A percentile compares a stretch with the other conserved stretches of the same genome.
Conservation (phyloP, 2,888 invertebrate species). For the Lasioglossum leucozonium region DNA sequence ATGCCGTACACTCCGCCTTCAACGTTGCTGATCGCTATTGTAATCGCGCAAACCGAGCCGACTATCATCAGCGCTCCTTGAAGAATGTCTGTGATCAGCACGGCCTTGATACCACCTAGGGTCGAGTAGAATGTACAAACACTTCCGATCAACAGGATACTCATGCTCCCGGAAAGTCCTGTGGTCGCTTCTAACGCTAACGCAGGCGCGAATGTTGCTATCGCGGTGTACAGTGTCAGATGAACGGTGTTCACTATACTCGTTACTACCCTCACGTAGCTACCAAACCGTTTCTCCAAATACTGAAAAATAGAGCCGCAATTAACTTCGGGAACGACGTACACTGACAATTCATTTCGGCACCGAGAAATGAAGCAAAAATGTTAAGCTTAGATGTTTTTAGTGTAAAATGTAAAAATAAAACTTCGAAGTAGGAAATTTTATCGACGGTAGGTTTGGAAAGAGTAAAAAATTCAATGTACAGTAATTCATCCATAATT, state of each 20-base stretch:
- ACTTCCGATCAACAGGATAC: constrained; percentile 85
- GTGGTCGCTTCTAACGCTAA: constrained; percentile 87
- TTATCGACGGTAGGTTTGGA: too few species aligned
- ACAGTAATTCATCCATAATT: too few species aligned
- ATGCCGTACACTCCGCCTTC: constrained; percentile 90
- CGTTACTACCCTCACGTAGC: constrained; percentile 85
- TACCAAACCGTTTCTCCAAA: constrained; percentile 87
- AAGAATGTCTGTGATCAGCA: constrained; percentile 93
- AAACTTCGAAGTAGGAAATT: too few species aligned
- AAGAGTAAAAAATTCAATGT: too few species aligned
- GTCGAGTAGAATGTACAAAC: constrained; percentile 95
- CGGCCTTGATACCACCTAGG: constrained; percentile 96
- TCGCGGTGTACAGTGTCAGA: constrained; percentile 86
- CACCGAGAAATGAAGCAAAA: too few species aligned
- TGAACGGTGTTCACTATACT: constrained; percentile 87
- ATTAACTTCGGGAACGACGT: not conserved
- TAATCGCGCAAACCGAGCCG: constrained; percentile 91
- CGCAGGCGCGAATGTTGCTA: constrained; percentile 88
- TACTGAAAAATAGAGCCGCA: constrained; percentile 85
- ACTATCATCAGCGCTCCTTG: constrained; percentile 94
- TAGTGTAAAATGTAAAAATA: too few species aligned
- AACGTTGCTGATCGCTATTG: constrained; percentile 88
- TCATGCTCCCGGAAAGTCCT: constrained; percentile 83
- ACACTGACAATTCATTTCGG: not conserved
- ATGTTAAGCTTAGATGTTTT: too few species aligned